A percentile compares a stretch with the other conserved stretches of the same genome.
phyloP scores from a whole-genome alignment of 2,888 invertebrate genomes.

The Drosophila subquinaria region DNA sequence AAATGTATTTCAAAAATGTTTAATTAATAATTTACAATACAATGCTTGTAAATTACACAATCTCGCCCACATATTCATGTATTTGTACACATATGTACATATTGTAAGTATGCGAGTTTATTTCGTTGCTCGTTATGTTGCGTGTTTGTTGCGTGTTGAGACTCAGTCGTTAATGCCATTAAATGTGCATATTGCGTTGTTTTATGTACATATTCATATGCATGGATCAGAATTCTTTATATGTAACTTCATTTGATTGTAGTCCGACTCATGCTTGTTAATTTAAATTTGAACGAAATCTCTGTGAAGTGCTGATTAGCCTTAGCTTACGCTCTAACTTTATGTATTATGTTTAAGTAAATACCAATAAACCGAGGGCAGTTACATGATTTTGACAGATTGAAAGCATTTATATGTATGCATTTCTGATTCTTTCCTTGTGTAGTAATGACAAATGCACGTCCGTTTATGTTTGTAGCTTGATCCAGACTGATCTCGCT shows the following conservation, averaged over 20 bases:
- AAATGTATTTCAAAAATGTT: constrained; percentile 53
- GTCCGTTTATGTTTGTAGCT: no score
- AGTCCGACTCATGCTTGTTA: neutral
- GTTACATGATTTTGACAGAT: neutral
- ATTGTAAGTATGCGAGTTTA: constrained; percentile 7
- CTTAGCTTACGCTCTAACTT: neutral
- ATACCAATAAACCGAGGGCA: neutral
- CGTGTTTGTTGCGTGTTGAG: constrained; percentile 2
- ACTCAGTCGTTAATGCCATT: constrained; percentile 47
- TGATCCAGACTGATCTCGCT: no score
- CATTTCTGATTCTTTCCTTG: neutral
- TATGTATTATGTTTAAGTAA: neutral
- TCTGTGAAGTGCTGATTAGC: neutral
- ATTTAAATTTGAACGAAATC: neutral
- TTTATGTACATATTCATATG: constrained; percentile 12
- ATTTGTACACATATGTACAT: no score
- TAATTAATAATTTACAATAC: constrained; percentile 55
- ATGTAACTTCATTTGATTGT: neutral
- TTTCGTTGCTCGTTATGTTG: neutral
- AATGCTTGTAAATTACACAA: constrained; percentile 43
- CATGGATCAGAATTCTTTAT: neutral
- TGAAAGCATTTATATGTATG: neutral
- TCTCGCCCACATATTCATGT: neutral
- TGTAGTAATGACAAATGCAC: no score
- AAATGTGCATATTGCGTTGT: constrained; percentile 41